These are phyloP conservation scores for Diplosoma virens DNA, from an alignment of 23 tunicate genomes.

Conservation along the genomic window DNA sequence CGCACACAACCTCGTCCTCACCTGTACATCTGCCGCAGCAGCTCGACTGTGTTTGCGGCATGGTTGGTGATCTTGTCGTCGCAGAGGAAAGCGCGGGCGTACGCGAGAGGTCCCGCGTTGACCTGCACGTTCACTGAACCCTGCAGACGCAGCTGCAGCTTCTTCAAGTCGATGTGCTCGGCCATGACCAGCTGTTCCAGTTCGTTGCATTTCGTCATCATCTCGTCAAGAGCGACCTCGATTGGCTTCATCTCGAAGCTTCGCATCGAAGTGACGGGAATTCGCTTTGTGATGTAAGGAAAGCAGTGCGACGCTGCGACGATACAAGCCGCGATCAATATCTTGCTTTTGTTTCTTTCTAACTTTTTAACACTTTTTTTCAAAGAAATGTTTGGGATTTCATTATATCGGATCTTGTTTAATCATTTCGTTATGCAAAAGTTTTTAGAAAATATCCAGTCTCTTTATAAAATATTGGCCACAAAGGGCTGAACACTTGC, in stretches of 20 bases:
- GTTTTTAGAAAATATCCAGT: too few relatives aligned
- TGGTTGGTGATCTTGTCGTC: conserved; percentile 56
- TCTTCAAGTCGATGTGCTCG: conserved; percentile 76
- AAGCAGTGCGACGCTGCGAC: conserved; percentile 74
- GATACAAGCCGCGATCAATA: too few relatives aligned
- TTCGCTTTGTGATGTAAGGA: conserved; percentile 96
- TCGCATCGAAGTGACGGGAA: conserved; percentile 50
- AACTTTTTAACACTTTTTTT: too few relatives aligned
- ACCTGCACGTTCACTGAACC: conserved; percentile 97
- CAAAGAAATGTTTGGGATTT: too few relatives aligned
- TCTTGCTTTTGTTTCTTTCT: too few relatives aligned
- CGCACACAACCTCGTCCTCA: not conserved
- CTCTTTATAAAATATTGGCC: too few relatives aligned
- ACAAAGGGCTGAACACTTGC: too few relatives aligned
- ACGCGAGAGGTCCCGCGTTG: conserved; percentile 97
- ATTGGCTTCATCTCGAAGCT: conserved; percentile 95
- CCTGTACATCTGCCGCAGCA: conserved; percentile 72
- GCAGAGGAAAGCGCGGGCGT: conserved; percentile 92
- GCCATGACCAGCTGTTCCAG: conserved; percentile 66
- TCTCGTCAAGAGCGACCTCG: conserved; percentile 93
- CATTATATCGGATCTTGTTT: too few relatives aligned
- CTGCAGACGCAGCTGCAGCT: conserved; percentile 91
- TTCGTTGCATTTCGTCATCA: conserved; percentile 83
- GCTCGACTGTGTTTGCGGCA: conserved; percentile 61
- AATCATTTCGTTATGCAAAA: too few relatives aligned